Percentiles rank a stretch among this genome's conserved stretches.
phyloP scores from a whole-genome alignment of 2,113 vertebrate genomes.

The Lamprotornis superbus region DNA sequence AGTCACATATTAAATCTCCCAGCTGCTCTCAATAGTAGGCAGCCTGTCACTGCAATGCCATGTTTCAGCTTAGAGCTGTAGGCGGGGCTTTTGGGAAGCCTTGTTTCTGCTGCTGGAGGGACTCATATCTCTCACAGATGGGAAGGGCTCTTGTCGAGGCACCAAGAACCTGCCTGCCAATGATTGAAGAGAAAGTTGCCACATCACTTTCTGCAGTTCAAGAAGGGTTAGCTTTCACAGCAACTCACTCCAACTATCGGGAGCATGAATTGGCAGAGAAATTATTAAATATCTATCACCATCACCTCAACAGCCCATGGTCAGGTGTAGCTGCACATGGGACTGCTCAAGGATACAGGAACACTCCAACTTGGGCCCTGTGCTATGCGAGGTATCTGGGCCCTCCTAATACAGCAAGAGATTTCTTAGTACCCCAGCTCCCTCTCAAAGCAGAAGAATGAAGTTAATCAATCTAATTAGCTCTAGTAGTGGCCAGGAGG shows the following conservation, averaged over 20 bases:
- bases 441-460: neutral
- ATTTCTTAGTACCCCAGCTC: neutral
- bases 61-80: neutral
- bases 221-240: neutral
- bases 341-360: neutral
- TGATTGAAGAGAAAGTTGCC: neutral
- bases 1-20: neutral
- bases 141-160: neutral
- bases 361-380: neutral
- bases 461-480: neutral
- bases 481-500: neutral
- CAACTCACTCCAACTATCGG: neutral
- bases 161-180: neutral
- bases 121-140: accelerated
- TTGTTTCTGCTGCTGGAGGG: neutral
- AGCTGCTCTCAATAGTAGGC: neutral
- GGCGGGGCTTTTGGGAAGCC: neutral
- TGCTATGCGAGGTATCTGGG: neutral
- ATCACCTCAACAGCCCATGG: neutral
- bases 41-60: neutral
- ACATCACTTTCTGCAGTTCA: neutral
- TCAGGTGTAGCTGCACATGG: neutral
- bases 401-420: neutral
- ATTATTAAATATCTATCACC: neutral
- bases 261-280: neutral